phyloP scores from a whole-genome alignment of 2,797 vertebrate genomes.

The Megalops cyprinoides region DNA sequence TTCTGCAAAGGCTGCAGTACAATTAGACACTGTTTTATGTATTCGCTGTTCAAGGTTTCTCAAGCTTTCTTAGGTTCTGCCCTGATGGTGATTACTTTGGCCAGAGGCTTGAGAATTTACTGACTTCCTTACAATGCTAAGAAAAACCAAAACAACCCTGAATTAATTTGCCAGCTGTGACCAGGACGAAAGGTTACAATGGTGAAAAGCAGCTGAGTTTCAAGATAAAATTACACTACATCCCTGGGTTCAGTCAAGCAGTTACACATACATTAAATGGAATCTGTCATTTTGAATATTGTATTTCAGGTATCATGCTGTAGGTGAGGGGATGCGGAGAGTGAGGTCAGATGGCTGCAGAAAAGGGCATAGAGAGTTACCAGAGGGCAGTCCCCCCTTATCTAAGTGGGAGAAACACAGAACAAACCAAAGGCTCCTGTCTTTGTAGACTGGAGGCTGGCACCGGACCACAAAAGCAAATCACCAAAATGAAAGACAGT shows the following conservation, averaged over 20 bases:
- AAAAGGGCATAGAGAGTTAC: neutral
- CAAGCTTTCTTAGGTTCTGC: slow-evolving; percentile 27
- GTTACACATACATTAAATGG: too few relatives aligned
- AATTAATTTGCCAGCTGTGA: slow-evolving; percentile 55
- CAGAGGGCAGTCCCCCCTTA: neutral
- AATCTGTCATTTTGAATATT: neutral
- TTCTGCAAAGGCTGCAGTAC: slow-evolving; percentile 6
- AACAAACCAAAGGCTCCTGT: neutral
- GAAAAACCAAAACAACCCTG: slow-evolving; percentile 35
- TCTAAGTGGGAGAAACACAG: neutral
- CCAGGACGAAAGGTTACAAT: slow-evolving; percentile 38
- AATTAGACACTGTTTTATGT: slow-evolving; percentile 1
- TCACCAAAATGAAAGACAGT: slow-evolving; percentile 13
- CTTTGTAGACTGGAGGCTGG: neutral
- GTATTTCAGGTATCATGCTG: neutral
- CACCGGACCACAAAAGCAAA: neutral
- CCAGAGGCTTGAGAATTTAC: slow-evolving; percentile 29
- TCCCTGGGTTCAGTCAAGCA: too few relatives aligned
- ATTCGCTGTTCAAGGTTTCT: slow-evolving; percentile 36
- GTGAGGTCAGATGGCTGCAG: neutral
- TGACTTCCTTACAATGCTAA: slow-evolving; percentile 23
- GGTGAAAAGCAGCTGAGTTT: slow-evolving; percentile 46
- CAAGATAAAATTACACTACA: too few relatives aligned
- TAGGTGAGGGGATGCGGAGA: neutral
- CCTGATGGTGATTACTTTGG: slow-evolving; percentile 39